Evolutionary conservation across 2,888 invertebrate species (phyloP).

Genomic region (Drosophila nigricruria): DNA sequence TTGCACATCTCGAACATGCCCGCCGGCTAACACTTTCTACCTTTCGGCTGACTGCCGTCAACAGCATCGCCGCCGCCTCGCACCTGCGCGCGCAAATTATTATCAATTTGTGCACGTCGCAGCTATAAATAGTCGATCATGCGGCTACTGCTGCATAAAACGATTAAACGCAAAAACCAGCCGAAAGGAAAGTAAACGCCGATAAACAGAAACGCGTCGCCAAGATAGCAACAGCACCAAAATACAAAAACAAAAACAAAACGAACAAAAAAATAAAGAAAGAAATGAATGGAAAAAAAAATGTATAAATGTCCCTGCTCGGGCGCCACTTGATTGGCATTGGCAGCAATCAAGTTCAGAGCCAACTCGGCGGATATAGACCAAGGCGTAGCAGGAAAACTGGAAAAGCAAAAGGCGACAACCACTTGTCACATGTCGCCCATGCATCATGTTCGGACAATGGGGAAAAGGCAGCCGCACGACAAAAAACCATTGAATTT

Average conservation of each 20-base stretch:
- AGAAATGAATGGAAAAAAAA: constrained; percentile 10
- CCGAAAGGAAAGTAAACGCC: constrained; percentile 33
- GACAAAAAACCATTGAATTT: background rate
- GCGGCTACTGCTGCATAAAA: constrained; percentile 42
- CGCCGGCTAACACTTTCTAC: constrained; percentile 65
- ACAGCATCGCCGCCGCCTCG: constrained; percentile 26
- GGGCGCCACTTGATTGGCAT: constrained; percentile 30
- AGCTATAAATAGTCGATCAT: constrained; percentile 68
- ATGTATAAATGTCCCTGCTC: constrained; percentile 30
- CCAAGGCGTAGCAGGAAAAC: constrained; percentile 32
- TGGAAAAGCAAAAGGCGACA: constrained; percentile 24
- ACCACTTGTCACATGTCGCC: constrained; percentile 13
- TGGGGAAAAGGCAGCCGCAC: constrained; percentile 10
- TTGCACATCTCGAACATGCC: constrained; percentile 4
- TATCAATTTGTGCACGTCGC: constrained; percentile 75
- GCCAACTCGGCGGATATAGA: constrained; percentile 31
- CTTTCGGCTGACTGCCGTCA: constrained; percentile 19
- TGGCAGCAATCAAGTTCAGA: constrained; percentile 40
- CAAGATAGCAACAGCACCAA: constrained; percentile 10
- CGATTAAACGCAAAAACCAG: constrained; percentile 34
- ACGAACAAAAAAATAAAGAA: background rate
- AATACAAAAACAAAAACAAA: background rate
- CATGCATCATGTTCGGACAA: constrained; percentile 1
- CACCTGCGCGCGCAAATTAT: constrained; percentile 62
- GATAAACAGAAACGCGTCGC: constrained; percentile 4